phyloP scores from a whole-genome alignment of 2,888 invertebrate species.

The Meloe dianella region DNA sequence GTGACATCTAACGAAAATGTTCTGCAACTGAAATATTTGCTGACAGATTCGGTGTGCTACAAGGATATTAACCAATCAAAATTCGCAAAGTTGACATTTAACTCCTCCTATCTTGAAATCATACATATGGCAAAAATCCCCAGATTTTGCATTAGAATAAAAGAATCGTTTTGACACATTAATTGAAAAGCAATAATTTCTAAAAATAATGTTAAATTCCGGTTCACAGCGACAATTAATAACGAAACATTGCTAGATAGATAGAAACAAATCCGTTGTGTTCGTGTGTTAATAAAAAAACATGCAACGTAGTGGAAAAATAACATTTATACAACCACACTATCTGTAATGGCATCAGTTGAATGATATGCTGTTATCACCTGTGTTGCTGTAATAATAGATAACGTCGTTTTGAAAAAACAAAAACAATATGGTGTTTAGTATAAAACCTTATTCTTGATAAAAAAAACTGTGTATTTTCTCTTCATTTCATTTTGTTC shows the following conservation, averaged over 20 bases:
- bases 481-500: slow-evolving; percentile 40
- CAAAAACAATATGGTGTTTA: slow-evolving; percentile 48
- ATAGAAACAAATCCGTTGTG: too few relatives aligned
- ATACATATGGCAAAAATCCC: not conserved
- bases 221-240: too few relatives aligned
- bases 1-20: not conserved
- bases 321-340: not conserved
- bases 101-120: not conserved
- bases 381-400: not conserved
- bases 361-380: not conserved
- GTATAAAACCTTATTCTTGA: slow-evolving; percentile 45
- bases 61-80: not conserved
- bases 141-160: not conserved
- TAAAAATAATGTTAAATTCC: slow-evolving; percentile 1
- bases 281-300: not conserved
- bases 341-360: not conserved
- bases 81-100: not conserved
- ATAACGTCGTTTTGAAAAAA: not conserved
- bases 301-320: not conserved
- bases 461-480: slow-evolving; percentile 37
- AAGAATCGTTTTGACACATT: not conserved
- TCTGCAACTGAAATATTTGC: not conserved
- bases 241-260: too few relatives aligned
- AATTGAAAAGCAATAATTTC: not conserved
- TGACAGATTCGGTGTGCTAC: not conserved